A percentile compares a stretch with the other conserved stretches of the same genome.
These are phyloP conservation scores for Pimephales promelas DNA, from an alignment of 2,113 vertebrate genomes.

Conservation along the genomic window DNA sequence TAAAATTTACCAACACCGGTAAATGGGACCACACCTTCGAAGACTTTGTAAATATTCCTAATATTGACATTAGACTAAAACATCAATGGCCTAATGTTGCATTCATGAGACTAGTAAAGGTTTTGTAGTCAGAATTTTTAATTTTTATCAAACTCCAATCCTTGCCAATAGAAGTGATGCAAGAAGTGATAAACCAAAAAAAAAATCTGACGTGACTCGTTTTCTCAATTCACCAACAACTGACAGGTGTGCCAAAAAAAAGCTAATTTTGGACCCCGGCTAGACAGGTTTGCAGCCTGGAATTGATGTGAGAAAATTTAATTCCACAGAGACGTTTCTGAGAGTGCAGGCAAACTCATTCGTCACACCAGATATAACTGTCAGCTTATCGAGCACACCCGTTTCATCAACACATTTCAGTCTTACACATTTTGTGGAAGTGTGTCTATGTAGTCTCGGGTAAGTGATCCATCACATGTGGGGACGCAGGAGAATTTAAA, in stretches of 20 bases:
- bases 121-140: not conserved
- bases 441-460: not conserved
- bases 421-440: not conserved
- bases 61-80: too few species aligned
- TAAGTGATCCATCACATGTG: not conserved
- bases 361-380: not conserved
- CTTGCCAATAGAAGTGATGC: not conserved
- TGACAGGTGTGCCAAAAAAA: not conserved
- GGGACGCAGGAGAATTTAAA: not conserved
- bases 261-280: not conserved
- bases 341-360: not conserved
- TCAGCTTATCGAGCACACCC: not conserved
- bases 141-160: not conserved
- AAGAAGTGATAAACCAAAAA: not conserved
- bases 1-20: too few species aligned
- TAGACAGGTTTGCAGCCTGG: not conserved
- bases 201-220: not conserved
- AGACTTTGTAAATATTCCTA: too few species aligned
- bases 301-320: conserved; percentile 1
- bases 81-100: not conserved
- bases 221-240: not conserved
- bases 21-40: too few species aligned
- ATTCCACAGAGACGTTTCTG: not conserved
- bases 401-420: not conserved
- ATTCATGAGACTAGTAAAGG: not conserved